phyloP scores from a whole-genome alignment of 1,140 invertebrate species.

The Argopecten irradians region DNA sequence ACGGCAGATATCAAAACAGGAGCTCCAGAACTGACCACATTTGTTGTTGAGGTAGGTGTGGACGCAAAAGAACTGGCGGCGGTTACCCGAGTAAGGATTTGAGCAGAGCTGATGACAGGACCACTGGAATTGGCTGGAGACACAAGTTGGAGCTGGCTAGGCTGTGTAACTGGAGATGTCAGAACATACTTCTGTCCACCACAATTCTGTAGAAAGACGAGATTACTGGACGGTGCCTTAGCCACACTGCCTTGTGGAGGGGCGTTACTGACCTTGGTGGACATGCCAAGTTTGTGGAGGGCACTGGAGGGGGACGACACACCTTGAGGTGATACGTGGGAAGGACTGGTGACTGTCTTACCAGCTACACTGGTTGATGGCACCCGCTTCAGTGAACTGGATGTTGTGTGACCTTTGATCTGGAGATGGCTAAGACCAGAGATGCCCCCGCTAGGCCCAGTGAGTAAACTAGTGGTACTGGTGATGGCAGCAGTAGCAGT shows the following conservation, averaged over 20 bases:
- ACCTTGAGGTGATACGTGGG: not conserved
- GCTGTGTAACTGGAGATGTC: not conserved
- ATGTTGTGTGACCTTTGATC: conserved; percentile 29
- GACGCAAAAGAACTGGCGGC: not conserved
- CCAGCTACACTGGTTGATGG: not conserved
- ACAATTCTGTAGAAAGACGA: not conserved
- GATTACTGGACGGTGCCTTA: not conserved
- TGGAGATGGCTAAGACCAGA: conserved; percentile 52
- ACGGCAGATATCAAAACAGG: not conserved
- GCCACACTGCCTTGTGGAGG: not conserved
- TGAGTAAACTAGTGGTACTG: not conserved
- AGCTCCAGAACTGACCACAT: not conserved
- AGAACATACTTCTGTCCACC: not conserved
- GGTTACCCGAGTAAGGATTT: not conserved
- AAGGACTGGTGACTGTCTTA: not conserved
- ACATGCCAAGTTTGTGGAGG: not conserved
- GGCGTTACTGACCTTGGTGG: not conserved
- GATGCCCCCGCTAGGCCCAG: conserved; percentile 41
- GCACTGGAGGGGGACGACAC: not conserved
- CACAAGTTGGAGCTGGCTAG: not conserved
- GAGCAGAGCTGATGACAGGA: not conserved
- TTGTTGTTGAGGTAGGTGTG: not conserved
- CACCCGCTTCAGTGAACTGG: not conserved
- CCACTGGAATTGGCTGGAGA: not conserved
- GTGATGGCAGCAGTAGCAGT: too few species aligned